Percentiles rank a stretch among this genome's conserved stretches.
phyloP scores from a whole-genome alignment of 2,113 vertebrate genomes.

The Amphilophus citrinellus region DNA sequence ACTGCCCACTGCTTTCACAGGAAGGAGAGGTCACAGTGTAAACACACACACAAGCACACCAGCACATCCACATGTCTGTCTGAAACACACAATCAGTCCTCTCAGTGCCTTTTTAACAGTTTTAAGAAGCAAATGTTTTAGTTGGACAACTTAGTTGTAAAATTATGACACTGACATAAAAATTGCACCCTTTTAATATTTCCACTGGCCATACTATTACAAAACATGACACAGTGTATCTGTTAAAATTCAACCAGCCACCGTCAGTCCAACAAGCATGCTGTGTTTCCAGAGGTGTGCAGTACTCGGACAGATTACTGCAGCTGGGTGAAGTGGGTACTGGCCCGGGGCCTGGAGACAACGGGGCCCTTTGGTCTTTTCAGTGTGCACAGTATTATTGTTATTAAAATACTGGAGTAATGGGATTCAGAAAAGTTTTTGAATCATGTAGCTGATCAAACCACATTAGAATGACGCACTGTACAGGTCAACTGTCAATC shows the following conservation, averaged over 20 bases:
- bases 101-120: background rate
- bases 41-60: conserved; percentile 42
- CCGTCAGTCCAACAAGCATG: background rate
- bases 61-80: background rate
- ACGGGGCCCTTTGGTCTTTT: too few species aligned
- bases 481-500: background rate
- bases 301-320: background rate
- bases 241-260: background rate
- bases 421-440: background rate
- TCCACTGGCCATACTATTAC: background rate
- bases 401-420: background rate
- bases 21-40: conserved; percentile 72
- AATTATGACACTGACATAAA: background rate
- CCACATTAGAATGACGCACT: background rate
- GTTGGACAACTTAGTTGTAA: fast-evolving
- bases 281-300: background rate
- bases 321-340: too few species aligned
- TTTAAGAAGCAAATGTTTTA: background rate
- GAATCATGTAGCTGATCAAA: background rate
- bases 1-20: conserved; percentile 64
- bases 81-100: background rate
- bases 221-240: background rate
- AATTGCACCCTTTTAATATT: fast-evolving
- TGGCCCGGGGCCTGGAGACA: too few species aligned
- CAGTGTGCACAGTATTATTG: background rate